phyloP scores from a whole-genome alignment of 2,888 invertebrate species.

The Byasa hedistus region DNA sequence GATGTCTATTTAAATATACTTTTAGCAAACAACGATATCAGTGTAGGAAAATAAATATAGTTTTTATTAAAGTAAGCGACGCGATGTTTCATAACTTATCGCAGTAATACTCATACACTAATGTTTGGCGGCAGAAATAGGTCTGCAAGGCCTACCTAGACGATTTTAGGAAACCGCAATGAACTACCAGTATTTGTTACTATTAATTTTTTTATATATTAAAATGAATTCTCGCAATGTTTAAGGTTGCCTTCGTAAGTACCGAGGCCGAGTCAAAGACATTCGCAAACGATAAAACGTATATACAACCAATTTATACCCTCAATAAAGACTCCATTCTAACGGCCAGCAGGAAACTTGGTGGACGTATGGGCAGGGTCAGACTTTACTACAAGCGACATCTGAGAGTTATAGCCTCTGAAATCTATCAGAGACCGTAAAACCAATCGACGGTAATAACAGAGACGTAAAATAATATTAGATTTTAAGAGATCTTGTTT shows the following conservation, averaged over 20 bases:
- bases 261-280: constrained; percentile 35
- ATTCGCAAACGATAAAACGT: constrained; percentile 39
- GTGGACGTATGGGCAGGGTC: constrained; percentile 5
- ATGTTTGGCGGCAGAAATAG: no score
- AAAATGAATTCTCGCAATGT: constrained; percentile 1
- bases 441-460: background rate
- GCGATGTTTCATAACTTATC: no score
- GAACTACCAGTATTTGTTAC: no score
- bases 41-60: no score
- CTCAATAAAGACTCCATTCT: constrained; percentile 36
- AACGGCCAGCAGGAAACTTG: constrained; percentile 24
- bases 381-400: constrained; percentile 2
- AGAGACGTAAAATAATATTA: background rate
- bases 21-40: no score
- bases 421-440: background rate
- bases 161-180: no score
- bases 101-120: no score
- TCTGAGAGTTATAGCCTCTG: constrained; percentile 8
- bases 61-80: no score
- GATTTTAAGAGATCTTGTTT: background rate
- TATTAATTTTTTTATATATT: no score
- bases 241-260: constrained; percentile 12
- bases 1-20: no score
- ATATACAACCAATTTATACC: constrained; percentile 39
- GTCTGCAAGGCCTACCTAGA: no score